Conservation (phyloP, 2,113 vertebrate genomes). For the Pongo abelii region DNA sequence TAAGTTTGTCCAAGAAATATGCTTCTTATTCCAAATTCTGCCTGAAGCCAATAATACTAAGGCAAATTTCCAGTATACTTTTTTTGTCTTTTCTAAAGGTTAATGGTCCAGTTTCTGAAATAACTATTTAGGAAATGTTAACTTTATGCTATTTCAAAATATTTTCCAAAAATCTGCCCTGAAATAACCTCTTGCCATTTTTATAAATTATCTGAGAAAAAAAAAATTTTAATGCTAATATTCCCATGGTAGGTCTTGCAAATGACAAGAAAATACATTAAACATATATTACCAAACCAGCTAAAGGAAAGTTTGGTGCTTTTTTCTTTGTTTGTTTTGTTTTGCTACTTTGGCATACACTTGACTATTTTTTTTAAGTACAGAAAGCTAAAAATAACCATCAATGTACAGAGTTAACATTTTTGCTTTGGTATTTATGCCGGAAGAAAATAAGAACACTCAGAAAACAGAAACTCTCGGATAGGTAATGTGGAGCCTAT, state of each 20-base stretch:
- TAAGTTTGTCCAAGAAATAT: constrained; percentile 20
- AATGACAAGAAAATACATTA: constrained; percentile 26
- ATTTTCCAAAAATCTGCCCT: constrained; percentile 47
- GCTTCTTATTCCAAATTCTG: constrained; percentile 28
- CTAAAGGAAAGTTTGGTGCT: background rate
- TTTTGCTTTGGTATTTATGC: constrained; percentile 11
- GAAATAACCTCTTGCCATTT: constrained; percentile 63
- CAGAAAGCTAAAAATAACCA: constrained; percentile 35
- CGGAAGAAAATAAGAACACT: background rate
- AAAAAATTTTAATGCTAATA: background rate
- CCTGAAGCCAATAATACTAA: constrained; percentile 7
- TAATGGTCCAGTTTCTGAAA: constrained; percentile 67
- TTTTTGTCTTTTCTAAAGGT: constrained; percentile 62
- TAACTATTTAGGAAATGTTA: constrained; percentile 72
- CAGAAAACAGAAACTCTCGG: background rate
- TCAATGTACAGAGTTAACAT: background rate
- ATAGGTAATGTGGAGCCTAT: background rate
- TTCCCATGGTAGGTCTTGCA: background rate
- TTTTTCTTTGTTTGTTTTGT: background rate
- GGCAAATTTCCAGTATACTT: constrained; percentile 1
- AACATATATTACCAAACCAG: background rate
- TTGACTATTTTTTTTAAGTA: constrained; percentile 10
- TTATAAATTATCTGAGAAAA: constrained; percentile 1
- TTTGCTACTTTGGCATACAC: background rate
- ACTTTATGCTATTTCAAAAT: constrained; percentile 65